Base-by-base conservation (phyloP, 2,113 vertebrate genomes). In the Campylomormyrus tamandua region DNA sequence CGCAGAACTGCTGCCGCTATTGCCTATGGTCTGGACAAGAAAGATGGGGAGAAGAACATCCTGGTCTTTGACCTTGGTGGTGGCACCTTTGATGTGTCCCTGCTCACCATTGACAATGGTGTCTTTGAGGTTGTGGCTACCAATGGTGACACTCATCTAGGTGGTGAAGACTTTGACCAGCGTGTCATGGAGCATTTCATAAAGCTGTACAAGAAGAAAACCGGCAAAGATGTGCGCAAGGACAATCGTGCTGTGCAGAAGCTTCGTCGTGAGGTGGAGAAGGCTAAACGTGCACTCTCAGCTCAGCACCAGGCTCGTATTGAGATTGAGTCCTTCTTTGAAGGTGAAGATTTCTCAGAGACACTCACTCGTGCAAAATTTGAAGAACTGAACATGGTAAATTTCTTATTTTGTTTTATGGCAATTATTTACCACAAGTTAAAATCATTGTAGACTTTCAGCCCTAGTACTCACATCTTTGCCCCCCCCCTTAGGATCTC, bases 141-240 rank as follows among this genome's bases (percentile, higher is more conserved):
- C 87, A 99, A 99, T 5, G 98, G 98, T 9, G 98, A 99, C 92
- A 99, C 98, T 88, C 98, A 99, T 58, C 93, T 99, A 89, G 98
- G 98, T 89, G 98, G 98, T 0, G 98, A 99, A 92, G 98, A 99
- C 93, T 99, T 99, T n/a, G 98, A 99, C 93, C 98, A 99, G 89
- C 97, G 98, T 2, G 97, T 99, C 90, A 99, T 99, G 98, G 98
- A 99, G 91, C 98, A 99, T 92, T 99, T 99, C 93, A 99, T 99
- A 91, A 99, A 99, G 90, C 96, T 99, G 48, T 99, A 99, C 96
- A 99, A 99, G 93, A 99, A 99, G 95, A 99, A 99, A 91, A 99
- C 98, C 0, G 98, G 98, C 52, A 99, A 99, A 93, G 98, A 99
- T 39, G 98, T 99, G 52, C 96, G 98, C 90, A 99, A 99, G 92